phyloP scores from a whole-genome alignment of 2,113 vertebrate genomes.

The Lota lota region DNA sequence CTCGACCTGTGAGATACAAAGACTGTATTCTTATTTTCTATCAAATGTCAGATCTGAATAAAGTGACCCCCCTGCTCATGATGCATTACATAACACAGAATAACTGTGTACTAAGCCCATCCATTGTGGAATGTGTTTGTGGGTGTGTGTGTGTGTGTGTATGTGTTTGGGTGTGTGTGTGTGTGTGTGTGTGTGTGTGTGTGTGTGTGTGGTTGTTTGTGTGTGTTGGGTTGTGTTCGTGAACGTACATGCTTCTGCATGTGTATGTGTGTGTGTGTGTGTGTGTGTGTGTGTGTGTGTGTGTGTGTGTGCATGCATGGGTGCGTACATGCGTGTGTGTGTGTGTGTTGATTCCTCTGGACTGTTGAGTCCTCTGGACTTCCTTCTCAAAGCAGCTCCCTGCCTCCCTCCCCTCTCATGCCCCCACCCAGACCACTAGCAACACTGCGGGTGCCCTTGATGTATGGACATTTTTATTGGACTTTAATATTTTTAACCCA shows the following conservation, averaged over 20 bases:
- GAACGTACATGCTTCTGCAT: too few relatives aligned
- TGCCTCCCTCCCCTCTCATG: slow-evolving; percentile 44
- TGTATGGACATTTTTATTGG: too few relatives aligned
- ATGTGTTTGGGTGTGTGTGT: slow-evolving; percentile 14
- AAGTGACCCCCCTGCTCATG: too few relatives aligned
- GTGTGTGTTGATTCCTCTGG: slow-evolving; percentile 19
- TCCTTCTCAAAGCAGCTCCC: slow-evolving; percentile 40
- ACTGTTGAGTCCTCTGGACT: slow-evolving; percentile 60
- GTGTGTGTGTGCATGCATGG: slow-evolving; percentile 2
- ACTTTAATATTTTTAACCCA: too few relatives aligned
- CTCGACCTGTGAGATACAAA: too few relatives aligned
- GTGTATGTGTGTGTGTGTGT: slow-evolving; percentile 6
- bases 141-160: background rate
- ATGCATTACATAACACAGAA: too few relatives aligned
- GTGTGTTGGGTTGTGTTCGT: slow-evolving; percentile 16
- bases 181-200: slow-evolving; percentile 12
- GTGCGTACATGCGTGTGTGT: slow-evolving; percentile 3
- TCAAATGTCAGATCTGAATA: too few relatives aligned
- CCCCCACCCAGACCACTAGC: too few relatives aligned
- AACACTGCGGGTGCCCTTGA: too few relatives aligned
- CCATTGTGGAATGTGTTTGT: too few relatives aligned
- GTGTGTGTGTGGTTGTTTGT: slow-evolving; percentile 4
- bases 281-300: slow-evolving; percentile 19
- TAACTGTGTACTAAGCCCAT: too few relatives aligned
- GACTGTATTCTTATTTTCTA: too few relatives aligned